A percentile compares a stretch with the other conserved stretches of the same genome.
These are phyloP conservation scores for Apteryx mantelli DNA, from an alignment of 2,113 vertebrate species.

Conservation along the genomic window DNA sequence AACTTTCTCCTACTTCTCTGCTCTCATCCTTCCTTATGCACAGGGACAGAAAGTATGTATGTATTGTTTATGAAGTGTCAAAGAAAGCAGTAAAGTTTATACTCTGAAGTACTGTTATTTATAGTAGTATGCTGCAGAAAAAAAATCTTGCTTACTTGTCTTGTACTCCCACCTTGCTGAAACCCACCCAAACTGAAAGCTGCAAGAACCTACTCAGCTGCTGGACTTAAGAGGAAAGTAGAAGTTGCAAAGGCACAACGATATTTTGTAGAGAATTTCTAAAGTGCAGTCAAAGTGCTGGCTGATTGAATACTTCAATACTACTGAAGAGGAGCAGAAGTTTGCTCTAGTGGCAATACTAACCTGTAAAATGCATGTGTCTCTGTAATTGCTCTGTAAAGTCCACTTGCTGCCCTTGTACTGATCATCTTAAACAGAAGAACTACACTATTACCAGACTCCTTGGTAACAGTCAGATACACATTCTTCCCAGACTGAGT, in stretches of 20 bases:
- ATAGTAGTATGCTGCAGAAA: neutral
- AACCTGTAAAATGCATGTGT: conserved; percentile 98
- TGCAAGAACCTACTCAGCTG: neutral
- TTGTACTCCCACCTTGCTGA: neutral
- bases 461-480: conserved; percentile 94
- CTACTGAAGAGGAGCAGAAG: neutral
- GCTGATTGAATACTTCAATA: neutral
- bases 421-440: conserved; percentile 96
- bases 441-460: conserved; percentile 91
- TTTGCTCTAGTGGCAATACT: neutral
- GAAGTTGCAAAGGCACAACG: neutral
- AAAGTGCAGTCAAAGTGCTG: neutral
- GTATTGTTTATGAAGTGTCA: neutral
- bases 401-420: conserved; percentile 93
- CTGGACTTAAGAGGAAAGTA: neutral
- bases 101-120: neutral
- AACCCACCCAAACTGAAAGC: neutral
- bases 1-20: neutral
- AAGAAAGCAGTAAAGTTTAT: neutral
- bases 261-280: neutral
- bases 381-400: conserved; percentile 96
- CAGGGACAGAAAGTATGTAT: fast-evolving
- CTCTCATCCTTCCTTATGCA: neutral
- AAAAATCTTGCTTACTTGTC: neutral
- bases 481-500: conserved; percentile 98